phyloP scores from a whole-genome alignment of 2,797 vertebrate species.

The Cetoscarus ocellatus region DNA sequence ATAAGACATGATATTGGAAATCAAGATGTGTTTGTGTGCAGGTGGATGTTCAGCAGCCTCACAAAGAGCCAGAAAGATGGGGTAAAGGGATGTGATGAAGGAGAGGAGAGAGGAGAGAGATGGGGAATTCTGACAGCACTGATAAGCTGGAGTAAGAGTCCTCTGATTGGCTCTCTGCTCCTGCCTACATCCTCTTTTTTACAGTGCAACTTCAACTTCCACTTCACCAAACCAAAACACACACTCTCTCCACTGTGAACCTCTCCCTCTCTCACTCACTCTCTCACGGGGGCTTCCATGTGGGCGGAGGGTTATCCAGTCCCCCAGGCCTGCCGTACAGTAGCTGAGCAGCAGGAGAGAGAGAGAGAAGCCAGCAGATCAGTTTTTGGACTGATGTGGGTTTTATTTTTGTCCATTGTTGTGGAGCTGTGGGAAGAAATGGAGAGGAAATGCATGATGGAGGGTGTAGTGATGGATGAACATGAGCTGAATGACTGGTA shows the following conservation, averaged over 20 bases:
- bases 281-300: slow-evolving; percentile 45
- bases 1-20: too few species aligned
- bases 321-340: slow-evolving; percentile 68
- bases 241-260: slow-evolving; percentile 2
- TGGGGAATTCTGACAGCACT: slow-evolving; percentile 45
- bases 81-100: slow-evolving; percentile 19
- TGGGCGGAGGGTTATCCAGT: slow-evolving; percentile 82
- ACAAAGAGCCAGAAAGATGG: background rate
- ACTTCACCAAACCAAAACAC: slow-evolving; percentile 32
- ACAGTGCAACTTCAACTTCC: slow-evolving; percentile 12
- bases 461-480: slow-evolving; percentile 87
- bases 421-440: slow-evolving; percentile 34
- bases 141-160: too few species aligned
- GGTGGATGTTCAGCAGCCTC: slow-evolving; percentile 64
- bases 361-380: slow-evolving; percentile 57
- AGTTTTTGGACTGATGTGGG: slow-evolving; percentile 12
- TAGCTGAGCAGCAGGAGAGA: slow-evolving; percentile 65
- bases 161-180: slow-evolving; percentile 71
- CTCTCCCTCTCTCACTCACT: slow-evolving; percentile 28
- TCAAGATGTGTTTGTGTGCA: background rate
- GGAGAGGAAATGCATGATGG: slow-evolving; percentile 58
- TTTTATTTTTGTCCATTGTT: background rate
- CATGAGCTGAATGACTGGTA: slow-evolving; percentile 88
- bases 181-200: slow-evolving; percentile 62
- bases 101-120: slow-evolving; percentile 6